Percentiles rank a stretch among this genome's conserved stretches.
phyloP scores from a whole-genome alignment of 2,797 vertebrate genomes.

The Erpetoichthys calabaricus region DNA sequence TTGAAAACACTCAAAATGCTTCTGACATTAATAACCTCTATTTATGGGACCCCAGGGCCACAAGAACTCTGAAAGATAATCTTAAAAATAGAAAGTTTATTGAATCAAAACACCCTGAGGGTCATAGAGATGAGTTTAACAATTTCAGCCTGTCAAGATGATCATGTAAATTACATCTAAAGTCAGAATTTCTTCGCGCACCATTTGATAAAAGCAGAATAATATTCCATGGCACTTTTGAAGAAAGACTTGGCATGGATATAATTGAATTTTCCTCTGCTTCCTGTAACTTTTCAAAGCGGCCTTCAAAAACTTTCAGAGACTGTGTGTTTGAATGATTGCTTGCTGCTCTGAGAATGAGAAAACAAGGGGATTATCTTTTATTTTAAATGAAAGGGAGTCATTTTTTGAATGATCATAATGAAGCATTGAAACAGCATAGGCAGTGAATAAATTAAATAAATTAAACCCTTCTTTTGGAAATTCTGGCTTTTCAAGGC shows the following conservation, averaged over 20 bases:
- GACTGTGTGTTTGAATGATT: too few relatives aligned
- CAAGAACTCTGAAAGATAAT: constrained; percentile 1
- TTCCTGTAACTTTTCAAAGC: neutral
- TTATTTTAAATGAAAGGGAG: too few relatives aligned
- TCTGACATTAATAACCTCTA: constrained; percentile 5
- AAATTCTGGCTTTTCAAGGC: too few relatives aligned
- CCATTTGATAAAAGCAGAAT: neutral
- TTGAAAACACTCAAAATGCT: constrained; percentile 2
- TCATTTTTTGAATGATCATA: too few relatives aligned
- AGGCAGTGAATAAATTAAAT: too few relatives aligned
- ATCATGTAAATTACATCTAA: constrained; percentile 5
- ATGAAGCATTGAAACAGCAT: too few relatives aligned
- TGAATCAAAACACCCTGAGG: constrained; percentile 1
- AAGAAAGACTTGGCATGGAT: constrained; percentile 1
- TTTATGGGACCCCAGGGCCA: neutral
- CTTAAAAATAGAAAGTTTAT: constrained; percentile 7
- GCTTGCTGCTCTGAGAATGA: too few relatives aligned
- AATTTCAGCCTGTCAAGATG: constrained; percentile 4
- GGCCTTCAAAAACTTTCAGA: neutral
- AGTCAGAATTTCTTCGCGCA: constrained; percentile 2
- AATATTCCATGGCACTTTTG: constrained; percentile 1
- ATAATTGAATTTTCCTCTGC: constrained; percentile 1
- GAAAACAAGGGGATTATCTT: too few relatives aligned
- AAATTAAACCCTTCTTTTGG: too few relatives aligned
- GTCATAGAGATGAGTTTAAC: constrained; percentile 4